These are phyloP conservation scores for Limnodromus scolopaceus DNA, from an alignment of 2,797 vertebrate species.

Conservation along the genomic window DNA sequence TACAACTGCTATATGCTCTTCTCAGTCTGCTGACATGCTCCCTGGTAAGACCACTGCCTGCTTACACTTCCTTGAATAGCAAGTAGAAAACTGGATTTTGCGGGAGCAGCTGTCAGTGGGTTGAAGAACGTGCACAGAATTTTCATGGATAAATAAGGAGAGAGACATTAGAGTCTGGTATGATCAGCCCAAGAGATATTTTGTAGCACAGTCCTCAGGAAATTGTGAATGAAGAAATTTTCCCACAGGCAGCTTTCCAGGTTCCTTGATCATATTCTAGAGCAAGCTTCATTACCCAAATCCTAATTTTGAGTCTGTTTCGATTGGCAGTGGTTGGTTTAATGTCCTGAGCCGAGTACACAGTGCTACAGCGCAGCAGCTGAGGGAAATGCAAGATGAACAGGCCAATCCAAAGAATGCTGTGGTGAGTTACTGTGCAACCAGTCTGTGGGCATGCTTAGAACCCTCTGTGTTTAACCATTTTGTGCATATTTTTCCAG, in stretches of 20 bases:
- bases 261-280: background rate
- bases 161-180: background rate
- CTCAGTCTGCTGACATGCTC: background rate
- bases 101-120: conserved; percentile 8
- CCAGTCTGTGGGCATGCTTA: background rate
- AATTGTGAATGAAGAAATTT: conserved; percentile 33
- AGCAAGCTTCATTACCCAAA: background rate
- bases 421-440: conserved; percentile 85
- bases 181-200: background rate
- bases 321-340: conserved; percentile 91
- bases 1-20: background rate
- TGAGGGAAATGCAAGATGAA: conserved; percentile 97
- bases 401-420: conserved; percentile 98
- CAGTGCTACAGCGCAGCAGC: conserved; percentile 94
- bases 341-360: conserved; percentile 96
- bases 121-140: background rate
- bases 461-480: background rate
- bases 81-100: conserved; percentile 39
- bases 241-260: conserved; percentile 21
- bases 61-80: background rate
- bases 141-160: conserved; percentile 30
- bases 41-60: background rate
- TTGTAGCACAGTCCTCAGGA: conserved; percentile 6
- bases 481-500: background rate
- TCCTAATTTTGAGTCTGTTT: conserved; percentile 1